phyloP scores from a whole-genome alignment of 2,113 vertebrate genomes.

The Atherinomorus stipes region DNA sequence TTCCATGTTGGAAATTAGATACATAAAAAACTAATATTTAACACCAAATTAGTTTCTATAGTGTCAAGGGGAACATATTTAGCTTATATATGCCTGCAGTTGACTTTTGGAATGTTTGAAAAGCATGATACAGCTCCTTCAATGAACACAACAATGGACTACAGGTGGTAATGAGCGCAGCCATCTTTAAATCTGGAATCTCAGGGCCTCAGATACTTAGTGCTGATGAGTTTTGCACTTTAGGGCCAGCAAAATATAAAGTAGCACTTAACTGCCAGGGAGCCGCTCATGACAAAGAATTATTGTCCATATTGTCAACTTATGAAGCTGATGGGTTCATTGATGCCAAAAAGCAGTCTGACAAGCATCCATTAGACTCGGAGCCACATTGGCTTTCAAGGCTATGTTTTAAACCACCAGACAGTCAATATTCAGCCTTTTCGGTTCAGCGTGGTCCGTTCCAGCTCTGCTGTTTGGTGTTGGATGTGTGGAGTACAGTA shows the following conservation, averaged over 20 bases:
- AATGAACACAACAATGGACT: too few relatives aligned
- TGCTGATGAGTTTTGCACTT: not conserved
- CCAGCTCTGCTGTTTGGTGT: not conserved
- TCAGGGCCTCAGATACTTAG: too few relatives aligned
- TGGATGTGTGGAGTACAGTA: not conserved
- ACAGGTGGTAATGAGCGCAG: too few relatives aligned
- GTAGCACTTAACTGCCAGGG: not conserved
- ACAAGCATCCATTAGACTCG: constrained; percentile 1
- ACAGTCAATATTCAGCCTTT: constrained; percentile 3
- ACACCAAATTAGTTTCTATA: too few relatives aligned
- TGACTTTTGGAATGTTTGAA: too few relatives aligned
- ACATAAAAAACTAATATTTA: too few relatives aligned
- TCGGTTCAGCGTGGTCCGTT: not conserved
- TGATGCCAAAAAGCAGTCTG: not conserved
- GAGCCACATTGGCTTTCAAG: constrained; percentile 12
- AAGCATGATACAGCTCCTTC: too few relatives aligned
- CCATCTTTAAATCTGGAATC: too few relatives aligned
- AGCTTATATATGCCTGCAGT: too few relatives aligned
- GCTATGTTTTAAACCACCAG: not conserved
- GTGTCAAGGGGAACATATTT: too few relatives aligned
- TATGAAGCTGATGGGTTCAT: not conserved
- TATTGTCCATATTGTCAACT: constrained; percentile 1
- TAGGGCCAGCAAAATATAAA: not conserved
- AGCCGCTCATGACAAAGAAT: not conserved
- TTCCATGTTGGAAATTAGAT: too few relatives aligned